A percentile compares a stretch with the other conserved stretches of the same genome.
phyloP scores from a whole-genome alignment of 2,888 invertebrate genomes.

The Pasiphila rectangulata region DNA sequence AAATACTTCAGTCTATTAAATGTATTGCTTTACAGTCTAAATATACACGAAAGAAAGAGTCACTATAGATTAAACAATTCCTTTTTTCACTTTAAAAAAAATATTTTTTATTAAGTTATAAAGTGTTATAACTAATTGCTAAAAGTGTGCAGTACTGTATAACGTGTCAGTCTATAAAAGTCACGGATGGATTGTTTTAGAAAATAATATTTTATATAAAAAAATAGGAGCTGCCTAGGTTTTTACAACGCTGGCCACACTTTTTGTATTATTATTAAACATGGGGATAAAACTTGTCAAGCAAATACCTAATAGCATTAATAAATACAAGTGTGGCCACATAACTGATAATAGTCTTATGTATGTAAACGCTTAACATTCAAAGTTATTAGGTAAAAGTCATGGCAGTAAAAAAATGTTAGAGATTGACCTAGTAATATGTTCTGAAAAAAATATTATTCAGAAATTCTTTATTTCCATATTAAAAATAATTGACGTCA shows the following conservation, averaged over 20 bases:
- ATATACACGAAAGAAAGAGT: conserved; percentile 60
- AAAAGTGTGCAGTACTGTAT: conserved; percentile 77
- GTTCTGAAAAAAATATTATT: too few relatives aligned
- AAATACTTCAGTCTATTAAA: conserved; percentile 73
- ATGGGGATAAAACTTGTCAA: too few relatives aligned
- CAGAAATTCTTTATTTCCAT: too few relatives aligned
- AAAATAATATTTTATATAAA: conserved; percentile 42
- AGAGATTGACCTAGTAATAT: too few relatives aligned
- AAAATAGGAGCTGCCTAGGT: conserved; percentile 39
- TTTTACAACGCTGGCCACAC: not conserved
- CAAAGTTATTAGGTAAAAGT: too few relatives aligned
- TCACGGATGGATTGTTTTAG: conserved; percentile 72
- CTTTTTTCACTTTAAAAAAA: conserved; percentile 37
- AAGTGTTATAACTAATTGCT: conserved; percentile 57
- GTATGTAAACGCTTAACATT: too few relatives aligned
- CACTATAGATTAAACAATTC: conserved; percentile 38
- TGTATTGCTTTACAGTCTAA: conserved; percentile 75
- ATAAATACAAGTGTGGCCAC: too few relatives aligned
- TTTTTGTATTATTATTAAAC: not conserved
- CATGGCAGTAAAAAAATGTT: conserved; percentile 37
- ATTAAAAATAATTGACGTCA: too few relatives aligned
- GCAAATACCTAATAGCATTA: too few relatives aligned
- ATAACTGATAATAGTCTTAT: too few relatives aligned
- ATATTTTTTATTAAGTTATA: conserved; percentile 44
- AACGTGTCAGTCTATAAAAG: conserved; percentile 79